Base-by-base conservation (phyloP, 2,113 vertebrate genomes). In the Notothenia coriiceps region DNA sequence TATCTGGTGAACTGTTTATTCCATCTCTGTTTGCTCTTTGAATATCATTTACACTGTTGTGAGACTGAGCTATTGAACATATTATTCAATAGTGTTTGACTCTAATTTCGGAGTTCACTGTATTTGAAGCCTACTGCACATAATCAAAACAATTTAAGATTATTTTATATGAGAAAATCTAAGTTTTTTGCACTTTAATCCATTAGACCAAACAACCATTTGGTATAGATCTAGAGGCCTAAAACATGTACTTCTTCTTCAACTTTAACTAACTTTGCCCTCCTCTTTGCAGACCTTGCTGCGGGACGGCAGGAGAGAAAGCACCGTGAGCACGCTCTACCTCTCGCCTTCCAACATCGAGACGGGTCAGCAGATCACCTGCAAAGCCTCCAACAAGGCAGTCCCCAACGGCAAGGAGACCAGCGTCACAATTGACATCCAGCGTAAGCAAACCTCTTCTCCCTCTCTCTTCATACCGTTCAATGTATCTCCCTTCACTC, bases 361-460 rank as follows among this genome's bases (percentile, higher is more conserved):
- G 91, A 97, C 97, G 0, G 97, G 98, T 2, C 97, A 99, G 91
- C 96, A 94, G 88, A 98, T 99, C 74, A 92, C 96, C 83, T 99
- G 98, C 80, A 94, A 96, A 0, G 97, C 98, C 59, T 97, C 97
- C 84, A 99, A 99, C 95, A 99, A 98, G 88, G 98, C 98, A 35
- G 92, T 98, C 60, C 97, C 98, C 14, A 94, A 95, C 0, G 98
- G 98, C 65, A 99, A 98, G 88, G 97, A 99, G 94, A 97, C 97
- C 3, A 96, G 97, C 0, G 96, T 99, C 93, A 99, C 96, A 35
- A 97, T 99, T 0, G 98, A 99, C 89, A 98, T 99, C 91, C 98
- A 99, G 68, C 98, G 98, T 99, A 94, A 98, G 98, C 94, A 50
- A 6, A 20, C 29, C 25, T 20, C 15, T 76, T 66, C 40, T 52